These are phyloP conservation scores for Drosophila gunungcola DNA, from an alignment of 1,140 invertebrate species.

Conservation along the genomic window DNA sequence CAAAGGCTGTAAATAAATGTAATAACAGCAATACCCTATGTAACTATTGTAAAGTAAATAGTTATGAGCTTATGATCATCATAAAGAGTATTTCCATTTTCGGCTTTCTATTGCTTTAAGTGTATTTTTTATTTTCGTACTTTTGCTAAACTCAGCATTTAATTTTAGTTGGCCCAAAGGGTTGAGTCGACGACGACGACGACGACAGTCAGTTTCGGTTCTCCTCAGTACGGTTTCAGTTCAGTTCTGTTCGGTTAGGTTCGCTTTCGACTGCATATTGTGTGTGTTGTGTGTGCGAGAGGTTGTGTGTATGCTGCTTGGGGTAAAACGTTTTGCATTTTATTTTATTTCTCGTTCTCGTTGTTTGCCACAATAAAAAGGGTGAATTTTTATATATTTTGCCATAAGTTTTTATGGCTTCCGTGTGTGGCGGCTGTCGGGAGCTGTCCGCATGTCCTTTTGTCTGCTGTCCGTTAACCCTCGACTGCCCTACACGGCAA, in stretches of 20 bases:
- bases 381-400: slow-evolving; percentile 81
- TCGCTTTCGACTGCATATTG: slow-evolving; percentile 15
- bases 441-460: slow-evolving; percentile 11
- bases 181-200: slow-evolving; percentile 19
- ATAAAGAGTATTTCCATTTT: slow-evolving; percentile 14
- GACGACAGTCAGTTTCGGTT: slow-evolving; percentile 46
- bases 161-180: slow-evolving; percentile 73
- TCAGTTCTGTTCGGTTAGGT: slow-evolving; percentile 25
- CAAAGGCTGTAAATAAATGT: not conserved
- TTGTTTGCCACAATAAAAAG: slow-evolving; percentile 82
- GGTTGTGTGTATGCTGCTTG: slow-evolving; percentile 12
- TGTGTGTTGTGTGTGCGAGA: slow-evolving; percentile 5
- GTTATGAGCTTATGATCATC: slow-evolving; percentile 5
- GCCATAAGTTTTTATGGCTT: slow-evolving; percentile 83
- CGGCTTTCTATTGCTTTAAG: not conserved
- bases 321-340: slow-evolving; percentile 77
- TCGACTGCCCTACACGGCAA: slow-evolving; percentile 15
- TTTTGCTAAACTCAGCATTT: slow-evolving; percentile 81
- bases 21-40: no score
- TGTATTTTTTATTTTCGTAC: slow-evolving; percentile 36
- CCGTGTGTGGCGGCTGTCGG: slow-evolving; percentile 78
- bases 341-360: slow-evolving; percentile 76
- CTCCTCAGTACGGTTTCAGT: slow-evolving; percentile 8
- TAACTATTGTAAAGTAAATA: not conserved
- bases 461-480: slow-evolving; percentile 21